Base-by-base conservation (phyloP, 2,888 invertebrate species). In the Pteria penguin region DNA sequence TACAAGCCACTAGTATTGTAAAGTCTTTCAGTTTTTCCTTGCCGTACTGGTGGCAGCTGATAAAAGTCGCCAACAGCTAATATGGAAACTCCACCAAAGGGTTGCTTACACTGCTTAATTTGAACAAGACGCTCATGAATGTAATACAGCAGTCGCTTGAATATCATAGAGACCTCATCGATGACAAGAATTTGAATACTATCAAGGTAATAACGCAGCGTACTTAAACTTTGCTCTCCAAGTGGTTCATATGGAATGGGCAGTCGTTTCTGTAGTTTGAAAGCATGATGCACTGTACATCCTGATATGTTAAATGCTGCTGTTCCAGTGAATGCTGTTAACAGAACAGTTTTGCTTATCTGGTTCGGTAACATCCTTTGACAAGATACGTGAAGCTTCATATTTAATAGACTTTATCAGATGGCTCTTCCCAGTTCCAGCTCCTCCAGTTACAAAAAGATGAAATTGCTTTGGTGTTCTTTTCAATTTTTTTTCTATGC, bases 121-220 rank as follows among this genome's bases (percentile, higher is more conserved):
- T n/a, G n/a, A n/a, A n/a, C n/a, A n/a, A n/a, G n/a, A n/a, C n/a
- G n/a, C n/a, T n/a, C 80, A 81, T 89, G 85, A 24, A 90, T 80
- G 52, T 82, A 75, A 8, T 79, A 75, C 1, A 90, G 82, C 2
- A 83, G 77, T 32, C 70, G 81, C 26, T 80, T 67, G 1, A 87
- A 86, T 5, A 90, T 84, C 88, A 91, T 88, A 24, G 89, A 90
- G 62, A 90, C 84, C 83, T 90, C 89, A 81, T 91, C 90, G 60
- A 91, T 89, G 22, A 92, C 84, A 75, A 82, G 70, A 75, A 76
- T 55, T 36, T 74, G 71, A 11, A 80, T 55, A 45, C 68, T 63
- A 63, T 72, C 67, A 18, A 76, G 68, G 26, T 66, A 68, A 14
- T 55, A 33, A 61, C 77, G 14, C n/a, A 80, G 33, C 14, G 76